Evolutionary conservation across 2,797 vertebrate genomes (phyloP).

Genomic region (Myiothlypis coronata): DNA sequence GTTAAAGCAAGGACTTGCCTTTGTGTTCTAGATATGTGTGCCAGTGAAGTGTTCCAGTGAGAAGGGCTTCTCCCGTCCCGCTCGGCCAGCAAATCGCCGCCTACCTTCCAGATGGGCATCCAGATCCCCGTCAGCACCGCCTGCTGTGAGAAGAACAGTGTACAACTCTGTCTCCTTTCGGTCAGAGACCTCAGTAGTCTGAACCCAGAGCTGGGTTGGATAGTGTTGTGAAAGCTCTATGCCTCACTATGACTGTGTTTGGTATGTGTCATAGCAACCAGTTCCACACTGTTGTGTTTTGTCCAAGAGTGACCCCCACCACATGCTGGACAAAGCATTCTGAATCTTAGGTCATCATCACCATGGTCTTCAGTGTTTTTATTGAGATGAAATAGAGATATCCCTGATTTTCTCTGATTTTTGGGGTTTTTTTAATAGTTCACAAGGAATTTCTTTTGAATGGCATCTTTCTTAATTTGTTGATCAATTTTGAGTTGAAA

Average conservation of each 20-base stretch:
- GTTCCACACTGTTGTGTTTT: constrained; percentile 27
- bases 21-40: constrained; percentile 69
- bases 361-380: constrained; percentile 83
- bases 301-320: constrained; percentile 18
- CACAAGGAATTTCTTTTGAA: constrained; percentile 54
- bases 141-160: constrained; percentile 59
- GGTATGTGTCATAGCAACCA: constrained; percentile 40
- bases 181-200: constrained; percentile 80
- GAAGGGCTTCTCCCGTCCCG: constrained; percentile 90
- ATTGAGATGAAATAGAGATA: constrained; percentile 50
- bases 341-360: constrained; percentile 63
- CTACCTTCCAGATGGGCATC: constrained; percentile 92
- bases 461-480: constrained; percentile 55
- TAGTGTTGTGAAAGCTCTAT: neutral
- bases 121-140: constrained; percentile 73
- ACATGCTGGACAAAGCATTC: neutral
- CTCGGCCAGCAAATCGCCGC: constrained; percentile 89
- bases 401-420: constrained; percentile 8
- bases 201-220: constrained; percentile 58
- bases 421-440: constrained; percentile 1
- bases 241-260: constrained; percentile 7
- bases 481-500: constrained; percentile 62
- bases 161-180: constrained; percentile 77
- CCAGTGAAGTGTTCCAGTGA: constrained; percentile 63
- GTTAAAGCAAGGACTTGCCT: constrained; percentile 42